Evolutionary conservation across 2,888 invertebrate species (phyloP).

Genomic region (Tryphoninae sp.): DNA sequence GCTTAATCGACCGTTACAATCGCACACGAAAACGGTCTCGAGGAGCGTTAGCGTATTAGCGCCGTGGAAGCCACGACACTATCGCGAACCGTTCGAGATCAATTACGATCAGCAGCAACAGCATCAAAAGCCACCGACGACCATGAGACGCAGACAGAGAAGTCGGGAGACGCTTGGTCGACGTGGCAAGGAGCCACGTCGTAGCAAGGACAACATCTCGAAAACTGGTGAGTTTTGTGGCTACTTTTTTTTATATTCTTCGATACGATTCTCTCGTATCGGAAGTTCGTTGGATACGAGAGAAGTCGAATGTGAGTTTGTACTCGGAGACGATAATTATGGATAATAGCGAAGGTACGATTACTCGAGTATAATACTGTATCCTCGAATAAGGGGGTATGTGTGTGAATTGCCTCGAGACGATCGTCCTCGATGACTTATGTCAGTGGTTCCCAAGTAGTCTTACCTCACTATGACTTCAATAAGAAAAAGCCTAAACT

Average conservation of each 20-base stretch:
- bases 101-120: conserved; percentile 87
- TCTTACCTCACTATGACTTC: no score
- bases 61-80: conserved; percentile 91
- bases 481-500: no score
- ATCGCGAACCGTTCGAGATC: conserved; percentile 88
- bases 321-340: no score
- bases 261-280: no score
- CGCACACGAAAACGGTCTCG: conserved; percentile 88
- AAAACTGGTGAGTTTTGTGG: conserved; percentile 73
- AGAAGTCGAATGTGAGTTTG: no score
- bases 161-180: conserved; percentile 78
- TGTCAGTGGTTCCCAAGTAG: no score
- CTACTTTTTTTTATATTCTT: background rate
- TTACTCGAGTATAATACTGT: no score
- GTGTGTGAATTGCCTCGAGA: no score
- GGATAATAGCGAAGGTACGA: no score
- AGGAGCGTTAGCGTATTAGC: conserved; percentile 91
- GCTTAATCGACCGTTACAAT: conserved; percentile 84
- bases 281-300: no score
- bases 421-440: no score
- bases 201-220: conserved; percentile 78
- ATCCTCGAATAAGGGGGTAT: no score
- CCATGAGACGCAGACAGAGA: conserved; percentile 79
- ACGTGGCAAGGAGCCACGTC: conserved; percentile 76
- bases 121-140: conserved; percentile 78